Evolutionary conservation across 2,888 invertebrate species (phyloP).

Genomic region (Leucophenga maculata): DNA sequence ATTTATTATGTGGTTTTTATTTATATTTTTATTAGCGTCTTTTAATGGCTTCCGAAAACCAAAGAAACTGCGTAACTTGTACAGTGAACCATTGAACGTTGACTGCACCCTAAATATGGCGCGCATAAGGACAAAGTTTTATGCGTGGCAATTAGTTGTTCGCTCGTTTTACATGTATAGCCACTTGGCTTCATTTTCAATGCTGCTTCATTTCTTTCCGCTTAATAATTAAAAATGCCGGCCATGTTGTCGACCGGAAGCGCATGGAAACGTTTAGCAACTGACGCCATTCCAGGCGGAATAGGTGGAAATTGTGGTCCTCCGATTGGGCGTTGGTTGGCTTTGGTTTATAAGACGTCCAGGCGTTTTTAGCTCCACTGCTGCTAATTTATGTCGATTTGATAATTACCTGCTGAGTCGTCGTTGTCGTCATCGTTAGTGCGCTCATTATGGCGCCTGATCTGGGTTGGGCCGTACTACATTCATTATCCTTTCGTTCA

Average conservation of each 20-base stretch:
- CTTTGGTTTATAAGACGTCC: not conserved
- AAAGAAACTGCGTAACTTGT: conserved; percentile 38
- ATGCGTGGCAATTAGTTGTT: conserved; percentile 15
- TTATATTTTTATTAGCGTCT: conserved; percentile 57
- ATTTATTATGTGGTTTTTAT: conserved; percentile 21
- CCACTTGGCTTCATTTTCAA: conserved; percentile 28
- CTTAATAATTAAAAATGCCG: conserved; percentile 48
- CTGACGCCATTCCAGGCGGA: conserved; percentile 52
- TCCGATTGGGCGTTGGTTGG: conserved; percentile 7
- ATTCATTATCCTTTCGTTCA: conserved; percentile 8
- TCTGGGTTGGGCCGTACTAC: not conserved
- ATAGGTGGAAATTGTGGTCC: not conserved
- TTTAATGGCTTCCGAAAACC: conserved; percentile 38
- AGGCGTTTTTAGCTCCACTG: not conserved
- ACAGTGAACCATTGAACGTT: conserved; percentile 24
- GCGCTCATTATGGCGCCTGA: conserved; percentile 22
- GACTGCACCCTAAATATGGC: not conserved
- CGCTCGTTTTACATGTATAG: conserved; percentile 19
- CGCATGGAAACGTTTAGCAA: conserved; percentile 59
- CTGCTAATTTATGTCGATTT: conserved; percentile 17
- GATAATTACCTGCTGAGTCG: conserved; percentile 17
- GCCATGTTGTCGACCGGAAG: conserved; percentile 48
- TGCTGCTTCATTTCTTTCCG: conserved; percentile 39
- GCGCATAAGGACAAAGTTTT: not conserved
- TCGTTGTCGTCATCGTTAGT: conserved; percentile 19